A percentile compares a stretch with the other conserved stretches of the same genome.
phyloP scores from a whole-genome alignment of 1,140 invertebrate genomes.

The Drosophila nigrodunni region DNA sequence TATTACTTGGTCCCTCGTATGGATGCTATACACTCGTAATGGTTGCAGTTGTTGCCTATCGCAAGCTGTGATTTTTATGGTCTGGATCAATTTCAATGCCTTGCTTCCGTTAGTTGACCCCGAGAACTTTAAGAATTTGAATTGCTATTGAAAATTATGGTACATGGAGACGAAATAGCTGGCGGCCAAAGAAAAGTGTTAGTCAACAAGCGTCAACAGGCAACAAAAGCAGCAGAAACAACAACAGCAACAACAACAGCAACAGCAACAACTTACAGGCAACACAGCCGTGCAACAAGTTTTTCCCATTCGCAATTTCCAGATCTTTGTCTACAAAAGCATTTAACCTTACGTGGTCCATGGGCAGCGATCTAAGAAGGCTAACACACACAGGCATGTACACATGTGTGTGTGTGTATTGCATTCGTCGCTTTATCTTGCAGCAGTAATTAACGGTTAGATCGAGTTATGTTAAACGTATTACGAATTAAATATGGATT shows the following conservation, averaged over 20 bases:
- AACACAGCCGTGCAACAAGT: conserved; percentile 35
- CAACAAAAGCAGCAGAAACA: conserved; percentile 8
- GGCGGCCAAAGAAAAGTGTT: conserved; percentile 68
- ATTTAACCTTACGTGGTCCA: conserved; percentile 38
- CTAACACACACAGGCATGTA: not conserved
- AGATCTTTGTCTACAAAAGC: conserved; percentile 64
- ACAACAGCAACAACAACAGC: not conserved
- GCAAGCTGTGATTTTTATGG: conserved; percentile 56
- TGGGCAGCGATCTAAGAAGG: conserved; percentile 18
- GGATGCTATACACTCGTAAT: conserved; percentile 1
- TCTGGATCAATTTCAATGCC: conserved; percentile 72
- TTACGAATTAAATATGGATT: conserved; percentile 4
- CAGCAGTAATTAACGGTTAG: conserved; percentile 17
- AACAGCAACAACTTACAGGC: not conserved
- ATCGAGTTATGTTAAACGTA: conserved; percentile 9
- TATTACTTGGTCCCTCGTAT: not conserved
- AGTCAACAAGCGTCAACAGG: conserved; percentile 59
- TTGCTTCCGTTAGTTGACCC: conserved; percentile 70
- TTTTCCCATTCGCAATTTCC: conserved; percentile 46
- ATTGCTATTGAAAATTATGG: conserved; percentile 76
- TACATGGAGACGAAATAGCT: conserved; percentile 61
- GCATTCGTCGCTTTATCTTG: conserved; percentile 1
- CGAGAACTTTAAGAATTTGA: conserved; percentile 70
- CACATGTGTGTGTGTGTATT: conserved; percentile 8
- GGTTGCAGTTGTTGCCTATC: conserved; percentile 44